Evolutionary conservation across 2,888 invertebrate genomes (phyloP), one percentile per base, ranked within the genome.

Genomic region (Mesoligia furuncula): DNA sequence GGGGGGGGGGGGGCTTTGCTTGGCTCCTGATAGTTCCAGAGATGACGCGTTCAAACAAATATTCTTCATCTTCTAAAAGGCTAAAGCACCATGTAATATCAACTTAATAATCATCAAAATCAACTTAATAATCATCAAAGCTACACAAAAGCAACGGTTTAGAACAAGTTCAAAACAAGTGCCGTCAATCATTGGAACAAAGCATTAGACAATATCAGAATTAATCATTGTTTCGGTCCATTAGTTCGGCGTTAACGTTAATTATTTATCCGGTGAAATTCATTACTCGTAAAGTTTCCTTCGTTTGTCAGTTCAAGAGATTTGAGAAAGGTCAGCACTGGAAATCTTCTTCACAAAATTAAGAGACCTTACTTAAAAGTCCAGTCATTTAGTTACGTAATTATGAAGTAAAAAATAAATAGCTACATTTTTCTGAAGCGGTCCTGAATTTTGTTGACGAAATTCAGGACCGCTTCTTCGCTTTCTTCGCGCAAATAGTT

Each of bases 241-340:
- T 87, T 87, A 59, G 24, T 71, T 79, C 17, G 45, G 39, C 15
- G 79, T 86, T 70, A 9, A 31, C 74, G 45, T 76, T 85, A 74
- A 80, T 87, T 79, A 86, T 39, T 86, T 68, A 79, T 76, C 45
- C 75, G 31, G 9, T 80, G 20, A 61, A 73, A 73, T 61, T 77
- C 69, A 68, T 81, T 85, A 67, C 31, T 69, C 20, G 54, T 59
- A 39, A 80, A 84, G 65, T 79, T 75, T 20, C 61, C 48, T 62
- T 57, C 66, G n/a, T 54, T 73, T 57, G 17, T 45, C 24, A 73
- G 24, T 27, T 73, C n/a, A 67, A 85, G 70, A 62, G 61, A 76
- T 78, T 88, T 75, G 20, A 45, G 27, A 71, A 80, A 81, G 64
- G 79, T 77, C 75, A 61, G 36, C 54, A 27, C 67, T 54, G 36